phyloP scores from a whole-genome alignment of 53 echinoderm and acorn worm species.

The Paracentrotus lividus region DNA sequence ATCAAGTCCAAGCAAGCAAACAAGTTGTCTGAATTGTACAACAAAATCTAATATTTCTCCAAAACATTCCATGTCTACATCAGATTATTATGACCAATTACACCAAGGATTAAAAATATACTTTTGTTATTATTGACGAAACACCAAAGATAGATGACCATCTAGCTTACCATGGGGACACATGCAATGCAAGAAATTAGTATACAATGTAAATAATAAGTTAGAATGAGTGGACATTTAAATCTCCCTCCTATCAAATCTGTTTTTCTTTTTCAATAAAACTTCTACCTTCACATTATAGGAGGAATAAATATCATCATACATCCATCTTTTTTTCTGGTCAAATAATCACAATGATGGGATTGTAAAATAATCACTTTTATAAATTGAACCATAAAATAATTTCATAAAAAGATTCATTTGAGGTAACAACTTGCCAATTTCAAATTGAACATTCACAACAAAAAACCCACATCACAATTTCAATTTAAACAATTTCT shows the following conservation, averaged over 20 bases:
- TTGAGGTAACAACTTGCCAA: background rate
- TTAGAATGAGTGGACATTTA: background rate
- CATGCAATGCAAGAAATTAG: slow-evolving; percentile 12
- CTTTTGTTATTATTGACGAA: background rate
- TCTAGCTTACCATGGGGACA: background rate
- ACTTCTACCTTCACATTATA: background rate
- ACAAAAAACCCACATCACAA: background rate
- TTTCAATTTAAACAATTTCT: background rate
- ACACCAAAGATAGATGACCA: background rate
- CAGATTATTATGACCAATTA: background rate
- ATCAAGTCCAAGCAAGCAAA: background rate
- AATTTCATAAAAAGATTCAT: background rate
- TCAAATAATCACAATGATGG: background rate
- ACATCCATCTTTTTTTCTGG: background rate
- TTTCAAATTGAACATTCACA: background rate
- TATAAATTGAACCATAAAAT: background rate
- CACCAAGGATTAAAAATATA: background rate
- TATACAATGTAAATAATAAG: background rate
- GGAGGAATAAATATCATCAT: background rate
- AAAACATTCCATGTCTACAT: slow-evolving; percentile 12
- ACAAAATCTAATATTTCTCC: background rate
- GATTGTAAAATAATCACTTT: background rate
- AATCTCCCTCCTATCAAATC: background rate
- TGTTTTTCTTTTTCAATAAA: background rate
- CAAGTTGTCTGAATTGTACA: background rate